phyloP scores from a whole-genome alignment of 2,797 vertebrate species.

The Aeoliscus strigatus region DNA sequence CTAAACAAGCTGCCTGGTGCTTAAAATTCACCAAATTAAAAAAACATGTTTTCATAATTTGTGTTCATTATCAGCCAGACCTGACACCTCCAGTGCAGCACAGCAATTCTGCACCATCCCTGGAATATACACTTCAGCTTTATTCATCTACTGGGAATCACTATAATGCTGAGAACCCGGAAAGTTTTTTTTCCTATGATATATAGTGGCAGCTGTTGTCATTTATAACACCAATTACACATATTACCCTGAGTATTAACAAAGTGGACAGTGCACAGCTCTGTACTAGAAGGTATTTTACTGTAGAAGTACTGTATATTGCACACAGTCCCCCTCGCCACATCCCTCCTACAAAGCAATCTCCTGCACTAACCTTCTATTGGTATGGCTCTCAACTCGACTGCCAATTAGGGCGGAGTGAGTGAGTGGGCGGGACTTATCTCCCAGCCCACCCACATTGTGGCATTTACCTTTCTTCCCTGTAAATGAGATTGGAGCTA shows the following conservation, averaged over 20 bases:
- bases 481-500: too few relatives aligned
- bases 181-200: constrained; percentile 3
- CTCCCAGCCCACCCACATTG: too few relatives aligned
- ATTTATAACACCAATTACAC: constrained; percentile 25
- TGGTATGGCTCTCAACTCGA: too few relatives aligned
- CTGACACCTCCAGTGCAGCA: background rate
- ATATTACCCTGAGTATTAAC: too few relatives aligned
- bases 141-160: background rate
- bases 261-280: constrained; percentile 4
- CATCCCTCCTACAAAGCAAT: too few relatives aligned
- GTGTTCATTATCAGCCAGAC: background rate
- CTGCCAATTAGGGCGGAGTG: too few relatives aligned
- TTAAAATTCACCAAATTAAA: background rate
- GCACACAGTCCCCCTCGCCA: too few relatives aligned
- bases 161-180: background rate
- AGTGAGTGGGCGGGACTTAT: too few relatives aligned
- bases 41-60: background rate
- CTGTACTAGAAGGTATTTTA: constrained; percentile 8
- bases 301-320: constrained; percentile 1
- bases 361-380: too few relatives aligned
- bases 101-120: background rate
- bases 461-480: too few relatives aligned
- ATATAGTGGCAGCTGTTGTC: constrained; percentile 12
- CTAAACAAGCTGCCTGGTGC: background rate
- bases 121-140: too few relatives aligned